phyloP scores from a whole-genome alignment of 2,797 vertebrate genomes.

The Scomberomorus guttatus region DNA sequence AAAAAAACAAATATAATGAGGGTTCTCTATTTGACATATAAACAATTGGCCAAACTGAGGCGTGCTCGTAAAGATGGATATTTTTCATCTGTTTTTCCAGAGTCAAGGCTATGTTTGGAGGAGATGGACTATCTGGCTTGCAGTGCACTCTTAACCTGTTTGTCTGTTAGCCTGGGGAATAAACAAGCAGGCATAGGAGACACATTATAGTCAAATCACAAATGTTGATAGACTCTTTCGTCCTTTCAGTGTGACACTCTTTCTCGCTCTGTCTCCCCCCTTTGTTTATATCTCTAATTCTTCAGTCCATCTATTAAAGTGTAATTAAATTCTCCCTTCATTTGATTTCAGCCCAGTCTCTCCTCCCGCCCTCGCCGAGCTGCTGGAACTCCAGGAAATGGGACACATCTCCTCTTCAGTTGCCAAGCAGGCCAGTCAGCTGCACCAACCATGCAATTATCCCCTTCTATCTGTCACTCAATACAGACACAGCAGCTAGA shows the following conservation, averaged over 20 bases:
- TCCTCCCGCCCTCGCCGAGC: conserved; percentile 87
- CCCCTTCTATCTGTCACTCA: conserved; percentile 32
- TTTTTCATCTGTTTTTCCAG: conserved; percentile 20
- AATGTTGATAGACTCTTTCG: conserved; percentile 32
- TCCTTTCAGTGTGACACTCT: conserved; percentile 16
- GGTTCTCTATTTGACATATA: background rate
- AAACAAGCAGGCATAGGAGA: conserved; percentile 48
- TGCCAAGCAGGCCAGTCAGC: conserved; percentile 90
- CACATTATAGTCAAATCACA: conserved; percentile 43
- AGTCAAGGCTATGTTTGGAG: background rate
- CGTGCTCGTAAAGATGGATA: conserved; percentile 28
- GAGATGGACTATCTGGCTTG: conserved; percentile 15
- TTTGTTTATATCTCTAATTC: conserved; percentile 42
- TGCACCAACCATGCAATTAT: conserved; percentile 40
- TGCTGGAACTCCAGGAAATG: conserved; percentile 91
- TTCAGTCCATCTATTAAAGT: conserved; percentile 44
- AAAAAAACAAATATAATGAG: conserved; percentile 37
- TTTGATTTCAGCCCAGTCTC: conserved; percentile 87
- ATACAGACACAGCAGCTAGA: background rate
- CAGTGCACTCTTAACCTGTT: conserved; percentile 18
- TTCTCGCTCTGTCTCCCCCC: conserved; percentile 9
- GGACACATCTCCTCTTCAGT: conserved; percentile 90
- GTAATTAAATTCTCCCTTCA: conserved; percentile 51
- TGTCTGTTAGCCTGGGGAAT: conserved; percentile 44
- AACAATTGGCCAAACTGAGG: background rate